A percentile compares a stretch with the other conserved stretches of the same genome.
phyloP scores from a whole-genome alignment of 1,140 invertebrate genomes.

The Batillaria attramentaria region DNA sequence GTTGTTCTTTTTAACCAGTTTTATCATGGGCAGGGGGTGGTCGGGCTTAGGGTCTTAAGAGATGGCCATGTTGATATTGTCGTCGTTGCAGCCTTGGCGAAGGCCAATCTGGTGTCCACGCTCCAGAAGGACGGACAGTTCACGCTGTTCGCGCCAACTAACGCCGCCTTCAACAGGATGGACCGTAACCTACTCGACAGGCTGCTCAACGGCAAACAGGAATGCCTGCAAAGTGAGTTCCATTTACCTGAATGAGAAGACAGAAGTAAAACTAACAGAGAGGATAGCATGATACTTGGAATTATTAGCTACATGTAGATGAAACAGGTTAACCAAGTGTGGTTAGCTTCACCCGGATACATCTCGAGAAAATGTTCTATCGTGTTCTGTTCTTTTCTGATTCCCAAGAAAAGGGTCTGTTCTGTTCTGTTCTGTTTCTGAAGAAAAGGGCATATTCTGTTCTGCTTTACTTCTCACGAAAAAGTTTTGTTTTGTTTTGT shows the following conservation, averaged over 20 bases:
- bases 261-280: no score
- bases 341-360: no score
- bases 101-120: conserved; percentile 65
- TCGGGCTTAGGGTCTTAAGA: not conserved
- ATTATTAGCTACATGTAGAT: not conserved
- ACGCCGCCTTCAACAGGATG: conserved; percentile 68
- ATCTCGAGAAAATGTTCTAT: no score
- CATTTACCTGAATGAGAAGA: not conserved
- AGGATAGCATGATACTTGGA: not conserved
- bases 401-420: no score
- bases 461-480: no score
- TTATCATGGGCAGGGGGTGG: not conserved
- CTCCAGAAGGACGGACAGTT: conserved; percentile 72
- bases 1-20: no score
- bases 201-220: conserved; percentile 62
- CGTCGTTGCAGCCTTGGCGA: conserved; percentile 65
- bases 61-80: not conserved
- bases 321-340: no score
- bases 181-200: conserved; percentile 59
- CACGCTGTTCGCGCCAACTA: conserved; percentile 75
- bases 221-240: conserved; percentile 58
- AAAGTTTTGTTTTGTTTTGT: no score
- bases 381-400: no score
- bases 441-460: no score
- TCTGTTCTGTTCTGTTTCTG: no score